Evolutionary conservation across 2,797 vertebrate species (phyloP), one percentile per base, ranked within the genome.

Genomic region (Cryptoblepharus egeriae): DNA sequence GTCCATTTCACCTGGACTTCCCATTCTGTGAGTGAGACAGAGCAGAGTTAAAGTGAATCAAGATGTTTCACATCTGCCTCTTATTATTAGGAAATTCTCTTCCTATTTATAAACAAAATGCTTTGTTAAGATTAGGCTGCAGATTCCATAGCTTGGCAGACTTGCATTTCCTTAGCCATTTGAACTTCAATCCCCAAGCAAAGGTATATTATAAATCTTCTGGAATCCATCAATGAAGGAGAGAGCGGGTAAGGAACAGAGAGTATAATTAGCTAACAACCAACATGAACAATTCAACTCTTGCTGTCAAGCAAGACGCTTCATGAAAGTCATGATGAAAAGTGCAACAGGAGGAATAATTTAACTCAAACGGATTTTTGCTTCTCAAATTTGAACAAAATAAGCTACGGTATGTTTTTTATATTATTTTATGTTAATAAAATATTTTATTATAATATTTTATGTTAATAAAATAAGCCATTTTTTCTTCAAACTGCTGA

Each of bases 41-140:
- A 88, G 86, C 75, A 88, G 90, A 90, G 91, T 85, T 88, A 91
- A 94, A 95, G 93, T 85, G 84, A 93, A 91, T 94, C 92, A 95
- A 93, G 93, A 94, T 92, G 92, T 92, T 93, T 88, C 94, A 94
- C 94, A 95, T 95, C 93, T 95, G 94, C 87, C 93, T 95, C 77
- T 82, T 90, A 93, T 93, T 96, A 94, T 94, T 93, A 94, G 86
- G 88, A 94, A 92, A 90, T 85, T 93, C 84, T 92, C 89, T 92
- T 91, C 88, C 86, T 94, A 94, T 94, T 95, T 95, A 95, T 93
- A 95, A 96, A 95, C 90, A 95, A 94, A 93, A 0, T 82, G 76
- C 86, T 94, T 92, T 92, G 85, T 87, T 93, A 80, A 37, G 85
- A 85, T 93, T 92, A 90, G 84, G 87, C 80, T 88, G 85, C 0